A percentile compares a stretch with the other conserved stretches of the same genome.
These are phyloP conservation scores for Aleiodes leptofemur DNA, from an alignment of 2,888 invertebrate species.

Conservation along the genomic window DNA sequence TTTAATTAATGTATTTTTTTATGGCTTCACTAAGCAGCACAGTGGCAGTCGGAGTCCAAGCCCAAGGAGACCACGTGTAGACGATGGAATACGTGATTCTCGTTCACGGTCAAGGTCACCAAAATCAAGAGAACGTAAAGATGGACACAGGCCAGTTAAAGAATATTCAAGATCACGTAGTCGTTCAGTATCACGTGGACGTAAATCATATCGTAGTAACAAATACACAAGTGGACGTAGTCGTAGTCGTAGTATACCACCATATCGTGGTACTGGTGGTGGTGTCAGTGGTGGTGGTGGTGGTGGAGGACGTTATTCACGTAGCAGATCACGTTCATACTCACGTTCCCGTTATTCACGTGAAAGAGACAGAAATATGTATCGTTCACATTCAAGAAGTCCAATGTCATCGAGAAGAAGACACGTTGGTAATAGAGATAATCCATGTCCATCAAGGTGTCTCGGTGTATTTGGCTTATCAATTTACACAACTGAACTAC, in stretches of 20 bases:
- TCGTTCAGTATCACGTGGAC: constrained; percentile 73
- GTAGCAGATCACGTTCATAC: constrained; percentile 80
- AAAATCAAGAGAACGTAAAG: constrained; percentile 70
- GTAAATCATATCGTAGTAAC: constrained; percentile 68
- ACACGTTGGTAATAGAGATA: constrained; percentile 88
- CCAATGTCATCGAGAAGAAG: constrained; percentile 89
- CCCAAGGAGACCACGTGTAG: constrained; percentile 67
- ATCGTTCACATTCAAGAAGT: constrained; percentile 84
- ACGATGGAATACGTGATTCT: constrained; percentile 68
- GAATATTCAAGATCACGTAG: constrained; percentile 74
- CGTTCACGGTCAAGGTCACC: constrained; percentile 73
- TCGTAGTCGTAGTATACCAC: constrained; percentile 80
- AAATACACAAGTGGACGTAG: constrained; percentile 67
- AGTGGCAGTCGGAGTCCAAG: constrained; percentile 70
- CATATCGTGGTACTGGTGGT: constrained; percentile 73
- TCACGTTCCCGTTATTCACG: constrained; percentile 78
- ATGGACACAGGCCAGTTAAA: constrained; percentile 68
- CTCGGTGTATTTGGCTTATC: constrained; percentile 97
- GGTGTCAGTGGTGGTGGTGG: constrained; percentile 22
- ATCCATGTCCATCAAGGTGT: constrained; percentile 91
- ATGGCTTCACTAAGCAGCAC: constrained; percentile 56
- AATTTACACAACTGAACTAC: constrained; percentile 93
- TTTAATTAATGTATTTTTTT: too few species aligned
- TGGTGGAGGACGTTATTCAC: constrained; percentile 79
- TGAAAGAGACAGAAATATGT: constrained; percentile 79